Evolutionary conservation across 2,888 invertebrate species (phyloP).

Genomic region (Venusia cambrica): DNA sequence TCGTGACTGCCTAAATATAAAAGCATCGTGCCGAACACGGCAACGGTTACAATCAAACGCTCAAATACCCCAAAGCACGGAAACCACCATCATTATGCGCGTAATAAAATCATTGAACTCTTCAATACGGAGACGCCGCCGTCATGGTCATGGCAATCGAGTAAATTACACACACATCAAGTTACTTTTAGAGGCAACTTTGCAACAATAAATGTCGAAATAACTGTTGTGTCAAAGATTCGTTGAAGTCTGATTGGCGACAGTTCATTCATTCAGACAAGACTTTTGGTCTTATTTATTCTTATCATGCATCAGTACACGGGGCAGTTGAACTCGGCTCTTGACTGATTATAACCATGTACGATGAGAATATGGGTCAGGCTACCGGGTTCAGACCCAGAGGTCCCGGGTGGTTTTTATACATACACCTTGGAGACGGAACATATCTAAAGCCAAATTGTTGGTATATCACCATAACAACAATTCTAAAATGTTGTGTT

Average conservation of each 20-base stretch:
- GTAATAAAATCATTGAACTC: slow-evolving; percentile 43
- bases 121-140: slow-evolving; percentile 36
- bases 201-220: background rate
- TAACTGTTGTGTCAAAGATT: slow-evolving; percentile 15
- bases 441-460: no score
- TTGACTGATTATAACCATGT: no score
- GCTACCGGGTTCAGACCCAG: no score
- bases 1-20: slow-evolving; percentile 16
- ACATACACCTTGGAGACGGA: no score
- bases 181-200: slow-evolving; percentile 1
- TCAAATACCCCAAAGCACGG: slow-evolving; percentile 28
- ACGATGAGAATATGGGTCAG: no score
- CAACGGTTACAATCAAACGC: slow-evolving; percentile 34
- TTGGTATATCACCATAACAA: no score
- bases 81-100: slow-evolving; percentile 32
- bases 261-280: slow-evolving; percentile 13
- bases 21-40: slow-evolving; percentile 13
- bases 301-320: slow-evolving; percentile 15
- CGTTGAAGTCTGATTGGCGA: slow-evolving; percentile 13
- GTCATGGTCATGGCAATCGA: slow-evolving; percentile 42
- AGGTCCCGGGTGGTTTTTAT: no score
- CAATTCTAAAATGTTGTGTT: no score
- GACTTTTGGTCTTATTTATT: slow-evolving; percentile 20
- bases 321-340: slow-evolving; percentile 18
- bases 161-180: slow-evolving; percentile 30